Evolutionary conservation across 2,797 vertebrate genomes (phyloP), one percentile per base, ranked within the genome.

Genomic region (Diplodus puntazzo): DNA sequence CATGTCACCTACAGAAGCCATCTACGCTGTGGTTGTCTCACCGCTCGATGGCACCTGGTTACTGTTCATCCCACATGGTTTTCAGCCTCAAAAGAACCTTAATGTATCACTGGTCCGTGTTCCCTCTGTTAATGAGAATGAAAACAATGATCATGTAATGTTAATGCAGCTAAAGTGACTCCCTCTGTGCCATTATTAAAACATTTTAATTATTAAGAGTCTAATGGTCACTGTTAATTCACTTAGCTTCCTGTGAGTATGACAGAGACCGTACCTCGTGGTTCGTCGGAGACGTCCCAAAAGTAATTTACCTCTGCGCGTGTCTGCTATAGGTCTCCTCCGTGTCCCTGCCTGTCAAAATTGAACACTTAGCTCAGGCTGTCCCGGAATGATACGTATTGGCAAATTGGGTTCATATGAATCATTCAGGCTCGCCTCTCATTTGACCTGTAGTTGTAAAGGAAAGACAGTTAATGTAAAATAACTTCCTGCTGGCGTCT

Each of bases 171-270:
- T 85, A 87, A 94, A 94, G 88, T 89, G 86, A 88, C 87, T 93
- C 89, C 92, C 89, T 88, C 75, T 80, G 81, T 85, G 90, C 82
- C 85, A 66, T 92, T 92, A 94, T 94, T 92, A 89, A 91, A 93
- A 87, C 73, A 88, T 89, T 87, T 94, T 62, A 92, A 94, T 95
- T 90, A 94, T 93, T 94, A 89, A 94, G 87, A 67, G 79, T 89
- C 89, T 93, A 94, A 94, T 94, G 92, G 92, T 93, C 92, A 94
- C 85, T 88, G 80, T 72, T 93, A 89, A 87, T 88, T 88, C 79
- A 79, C 87, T 87, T 49, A 60, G 79, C 77, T 78, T 89, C 77
- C 72, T 77, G 78, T 86, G 79, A 87, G 70, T 73, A 82, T 91
- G 90, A 92, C 88, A 90, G 82, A 68, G 43, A 77, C 78, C n/a